These are phyloP conservation scores for Drosophila birchii DNA, from an alignment of 2,888 invertebrate genomes.

Conservation along the genomic window DNA sequence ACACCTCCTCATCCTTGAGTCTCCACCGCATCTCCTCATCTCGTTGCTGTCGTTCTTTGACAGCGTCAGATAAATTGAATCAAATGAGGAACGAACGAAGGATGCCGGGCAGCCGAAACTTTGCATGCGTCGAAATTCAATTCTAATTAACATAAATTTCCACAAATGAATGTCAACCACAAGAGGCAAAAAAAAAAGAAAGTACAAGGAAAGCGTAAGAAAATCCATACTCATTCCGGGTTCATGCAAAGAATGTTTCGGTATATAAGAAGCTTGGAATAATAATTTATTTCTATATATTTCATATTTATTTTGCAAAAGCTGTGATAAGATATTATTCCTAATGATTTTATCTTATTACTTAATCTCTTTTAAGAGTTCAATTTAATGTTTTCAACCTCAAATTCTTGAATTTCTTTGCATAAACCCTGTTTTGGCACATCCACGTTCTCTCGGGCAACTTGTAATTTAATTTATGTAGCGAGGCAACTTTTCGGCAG, in stretches of 20 bases:
- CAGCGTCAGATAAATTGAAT: constrained; percentile 74
- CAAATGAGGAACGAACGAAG: constrained; percentile 64
- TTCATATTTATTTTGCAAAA: no score
- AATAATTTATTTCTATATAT: neutral
- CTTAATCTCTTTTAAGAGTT: neutral
- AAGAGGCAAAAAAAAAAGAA: constrained; percentile 52
- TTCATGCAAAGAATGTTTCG: neutral
- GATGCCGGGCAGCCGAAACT: constrained; percentile 45
- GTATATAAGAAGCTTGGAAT: no score
- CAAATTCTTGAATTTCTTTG: neutral
- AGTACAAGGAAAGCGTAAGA: neutral
- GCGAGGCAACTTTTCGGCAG: constrained; percentile 70
- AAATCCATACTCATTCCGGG: neutral
- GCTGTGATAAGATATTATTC: neutral
- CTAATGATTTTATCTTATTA: neutral
- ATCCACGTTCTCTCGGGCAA: constrained; percentile 33
- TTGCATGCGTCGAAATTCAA: constrained; percentile 78
- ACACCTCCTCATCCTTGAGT: constrained; percentile 30
- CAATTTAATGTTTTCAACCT: neutral
- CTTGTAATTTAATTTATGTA: constrained; percentile 74
- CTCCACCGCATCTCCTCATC: neutral
- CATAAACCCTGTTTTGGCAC: constrained; percentile 10
- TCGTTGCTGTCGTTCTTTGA: constrained; percentile 43
- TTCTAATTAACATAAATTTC: constrained; percentile 80
- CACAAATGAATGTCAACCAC: constrained; percentile 80